phyloP scores from a whole-genome alignment of 2,113 vertebrate genomes.

The Gadus macrocephalus region DNA sequence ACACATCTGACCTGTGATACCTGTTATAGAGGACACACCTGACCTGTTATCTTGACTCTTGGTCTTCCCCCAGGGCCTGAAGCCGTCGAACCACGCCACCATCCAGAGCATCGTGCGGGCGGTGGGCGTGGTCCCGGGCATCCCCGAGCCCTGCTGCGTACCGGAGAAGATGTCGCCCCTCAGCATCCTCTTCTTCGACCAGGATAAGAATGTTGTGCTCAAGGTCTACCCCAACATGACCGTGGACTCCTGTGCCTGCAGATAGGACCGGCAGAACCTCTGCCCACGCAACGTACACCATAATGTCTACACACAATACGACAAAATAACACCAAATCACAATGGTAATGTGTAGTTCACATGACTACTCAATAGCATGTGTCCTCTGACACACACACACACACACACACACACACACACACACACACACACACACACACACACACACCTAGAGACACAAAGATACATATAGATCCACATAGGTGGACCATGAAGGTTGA shows the following conservation, averaged over 20 bases:
- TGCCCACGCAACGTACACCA: not conserved
- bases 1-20: too few species aligned
- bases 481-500: too few species aligned
- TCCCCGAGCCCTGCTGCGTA: slow-evolving; percentile 94
- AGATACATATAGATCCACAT: not conserved
- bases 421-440: not conserved
- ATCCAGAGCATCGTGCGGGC: slow-evolving; percentile 98
- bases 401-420: not conserved
- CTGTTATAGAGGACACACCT: too few species aligned
- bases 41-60: too few species aligned
- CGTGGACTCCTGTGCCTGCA: slow-evolving; percentile 92
- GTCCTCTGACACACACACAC: slow-evolving; percentile 4
- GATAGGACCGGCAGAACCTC: slow-evolving; percentile 66
- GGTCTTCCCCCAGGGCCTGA: slow-evolving; percentile 77
- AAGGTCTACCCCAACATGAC: slow-evolving; percentile 99
- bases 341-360: too few species aligned
- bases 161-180: slow-evolving; percentile 96
- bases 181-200: slow-evolving; percentile 94
- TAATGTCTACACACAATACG: not conserved
- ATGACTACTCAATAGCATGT: too few species aligned
- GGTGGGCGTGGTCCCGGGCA: slow-evolving; percentile 85
- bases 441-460: not conserved
- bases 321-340: too few species aligned
- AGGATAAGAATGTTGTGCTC: slow-evolving; percentile 94
- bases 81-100: slow-evolving; percentile 95